Evolutionary conservation across 2,797 vertebrate species (phyloP).

Genomic region (Clarias fuscus): DNA sequence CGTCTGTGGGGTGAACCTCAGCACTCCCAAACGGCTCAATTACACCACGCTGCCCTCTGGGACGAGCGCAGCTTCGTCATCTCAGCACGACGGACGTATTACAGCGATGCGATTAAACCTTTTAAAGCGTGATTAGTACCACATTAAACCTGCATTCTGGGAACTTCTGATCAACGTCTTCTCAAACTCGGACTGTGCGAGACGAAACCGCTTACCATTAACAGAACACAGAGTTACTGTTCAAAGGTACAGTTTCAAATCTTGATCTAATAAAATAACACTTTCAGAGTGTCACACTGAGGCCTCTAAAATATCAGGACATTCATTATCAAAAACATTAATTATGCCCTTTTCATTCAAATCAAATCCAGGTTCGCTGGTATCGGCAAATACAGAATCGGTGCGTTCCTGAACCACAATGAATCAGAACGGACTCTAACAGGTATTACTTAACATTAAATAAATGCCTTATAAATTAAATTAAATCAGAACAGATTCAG

Average conservation of each 20-base stretch:
- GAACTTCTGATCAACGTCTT: neutral
- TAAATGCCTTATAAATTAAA: neutral
- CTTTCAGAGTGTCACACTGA: neutral
- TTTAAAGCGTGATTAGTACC: neutral
- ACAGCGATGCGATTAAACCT: neutral
- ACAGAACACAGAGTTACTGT: neutral
- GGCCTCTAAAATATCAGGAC: neutral
- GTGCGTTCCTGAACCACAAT: neutral
- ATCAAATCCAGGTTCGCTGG: neutral
- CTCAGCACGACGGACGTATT: neutral
- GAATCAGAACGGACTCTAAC: neutral
- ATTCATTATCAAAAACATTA: neutral
- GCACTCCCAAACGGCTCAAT: conserved; percentile 1
- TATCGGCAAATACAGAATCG: neutral
- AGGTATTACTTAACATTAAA: neutral
- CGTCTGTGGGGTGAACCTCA: neutral
- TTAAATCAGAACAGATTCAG: too few relatives aligned
- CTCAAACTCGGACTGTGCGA: neutral
- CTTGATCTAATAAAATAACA: neutral
- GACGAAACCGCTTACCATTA: neutral
- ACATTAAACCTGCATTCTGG: neutral
- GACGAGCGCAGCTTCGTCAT: neutral
- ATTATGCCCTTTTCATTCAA: neutral
- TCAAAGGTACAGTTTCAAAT: neutral
- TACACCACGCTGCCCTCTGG: neutral